Evolutionary conservation across 2,113 vertebrate genomes (phyloP), one percentile per base, ranked within the genome.

Genomic region (Ptilonorhynchus violaceus): DNA sequence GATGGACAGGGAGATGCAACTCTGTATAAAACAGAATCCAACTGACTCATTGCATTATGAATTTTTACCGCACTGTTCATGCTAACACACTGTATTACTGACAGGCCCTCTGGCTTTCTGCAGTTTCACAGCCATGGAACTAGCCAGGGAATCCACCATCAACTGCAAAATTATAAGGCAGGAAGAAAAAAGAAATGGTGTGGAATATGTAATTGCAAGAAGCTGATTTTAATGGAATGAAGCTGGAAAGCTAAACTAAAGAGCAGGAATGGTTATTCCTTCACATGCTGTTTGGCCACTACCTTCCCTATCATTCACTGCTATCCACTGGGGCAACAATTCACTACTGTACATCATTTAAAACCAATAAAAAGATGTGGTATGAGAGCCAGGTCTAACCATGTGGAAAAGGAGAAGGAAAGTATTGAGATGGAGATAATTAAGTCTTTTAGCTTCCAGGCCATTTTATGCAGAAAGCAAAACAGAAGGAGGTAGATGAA

Each of bases 1-100:
- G 92, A 95, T 44, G 87, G 96, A 97, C 97, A 97, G 92, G 88
- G 92, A 93, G 82, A 96, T 60, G 92, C 85, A 95, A 91, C 82
- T 72, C 85, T 89, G 94, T 96, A 58, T 83, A 95, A 97, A 97
- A 91, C 96, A 96, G 95, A 97, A 96, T 94, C 96, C 95, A 96
- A 97, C 94, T 95, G 97, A 96, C 97, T 97, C 96, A 91, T 95
- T 91, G 93, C 94, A 96, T 97, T 97, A 97, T 80, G 93, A 96
- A 96, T 93, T 97, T 96, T 93, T 87, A 88, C 73, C 74, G 93
- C 89, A 69, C 82, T 82, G 84, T 83, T 96, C 95, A 87, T 87
- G 82, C 86, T 97, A 96, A 76, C 89, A 75, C 79, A 64, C 72
- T 79, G 74, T 72, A 88, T 92, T 96, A 91, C 91, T 89, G 97